phyloP scores from a whole-genome alignment of 1,140 invertebrate species.

The Sweltsa coloradensis region DNA sequence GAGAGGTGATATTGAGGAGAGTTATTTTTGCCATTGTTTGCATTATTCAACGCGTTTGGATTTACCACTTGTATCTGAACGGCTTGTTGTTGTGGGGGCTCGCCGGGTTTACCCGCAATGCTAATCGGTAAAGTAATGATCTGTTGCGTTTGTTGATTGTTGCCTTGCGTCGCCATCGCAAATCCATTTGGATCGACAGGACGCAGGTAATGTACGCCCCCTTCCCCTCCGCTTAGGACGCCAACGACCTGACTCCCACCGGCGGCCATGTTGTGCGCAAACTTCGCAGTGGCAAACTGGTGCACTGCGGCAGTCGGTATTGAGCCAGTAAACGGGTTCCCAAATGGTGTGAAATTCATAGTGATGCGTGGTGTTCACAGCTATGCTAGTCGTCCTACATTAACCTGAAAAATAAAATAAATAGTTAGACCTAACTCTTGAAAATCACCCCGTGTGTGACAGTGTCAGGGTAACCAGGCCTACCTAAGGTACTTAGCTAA shows the following conservation, averaged over 20 bases:
- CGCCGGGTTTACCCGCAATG: constrained; percentile 57
- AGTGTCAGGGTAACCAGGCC: constrained; percentile 10
- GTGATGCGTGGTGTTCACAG: constrained; percentile 16
- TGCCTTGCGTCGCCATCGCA: constrained; percentile 17
- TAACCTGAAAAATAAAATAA: constrained; percentile 11
- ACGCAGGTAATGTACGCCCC: constrained; percentile 60
- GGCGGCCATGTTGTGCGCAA: constrained; percentile 45
- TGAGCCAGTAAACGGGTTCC: constrained; percentile 44
- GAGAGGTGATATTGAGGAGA: constrained; percentile 54
- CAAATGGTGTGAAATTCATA: constrained; percentile 61
- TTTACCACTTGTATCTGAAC: constrained; percentile 64
- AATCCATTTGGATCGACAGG: constrained; percentile 45
- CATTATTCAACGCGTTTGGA: constrained; percentile 35
- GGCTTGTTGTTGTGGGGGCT: constrained; percentile 42
- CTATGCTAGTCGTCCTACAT: constrained; percentile 7
- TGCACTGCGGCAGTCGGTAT: constrained; percentile 47
- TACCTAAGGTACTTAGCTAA: too few species aligned
- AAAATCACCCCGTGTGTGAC: constrained; percentile 14
- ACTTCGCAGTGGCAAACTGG: constrained; percentile 50
- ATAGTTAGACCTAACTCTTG: constrained; percentile 6
- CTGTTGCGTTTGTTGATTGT: constrained; percentile 27
- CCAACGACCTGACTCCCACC: constrained; percentile 41
- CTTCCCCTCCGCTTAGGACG: constrained; percentile 44
- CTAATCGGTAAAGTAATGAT: constrained; percentile 60
- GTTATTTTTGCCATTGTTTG: constrained; percentile 6